Evolutionary conservation across 2,797 vertebrate genomes (phyloP).

Genomic region (Vipera ursinii): DNA sequence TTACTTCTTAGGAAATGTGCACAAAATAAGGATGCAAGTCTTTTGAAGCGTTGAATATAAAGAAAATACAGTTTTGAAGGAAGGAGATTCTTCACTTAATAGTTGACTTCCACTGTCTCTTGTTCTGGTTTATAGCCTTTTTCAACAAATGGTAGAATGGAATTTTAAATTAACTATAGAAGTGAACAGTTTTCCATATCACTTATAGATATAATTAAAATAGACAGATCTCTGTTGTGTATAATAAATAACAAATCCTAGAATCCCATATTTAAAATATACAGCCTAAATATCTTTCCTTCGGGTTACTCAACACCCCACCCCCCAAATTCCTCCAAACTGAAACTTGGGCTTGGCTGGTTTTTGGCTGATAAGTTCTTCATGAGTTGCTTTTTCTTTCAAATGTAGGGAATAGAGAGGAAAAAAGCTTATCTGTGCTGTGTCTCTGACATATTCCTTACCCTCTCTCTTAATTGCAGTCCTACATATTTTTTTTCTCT

Average conservation of each 20-base stretch:
- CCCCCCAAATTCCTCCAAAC: background rate
- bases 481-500: background rate
- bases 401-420: background rate
- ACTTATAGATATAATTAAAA: background rate
- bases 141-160: background rate
- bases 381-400: background rate
- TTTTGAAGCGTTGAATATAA: background rate
- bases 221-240: background rate
- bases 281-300: background rate
- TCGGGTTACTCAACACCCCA: background rate
- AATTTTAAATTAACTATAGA: background rate
- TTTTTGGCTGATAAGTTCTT: background rate
- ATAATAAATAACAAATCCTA: background rate
- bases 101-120: background rate
- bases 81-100: background rate
- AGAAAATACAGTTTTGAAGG: background rate
- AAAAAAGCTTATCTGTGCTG: background rate
- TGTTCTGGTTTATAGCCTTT: background rate
- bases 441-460: background rate
- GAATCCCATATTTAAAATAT: background rate
- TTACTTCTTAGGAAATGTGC: background rate
- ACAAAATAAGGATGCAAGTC: background rate
- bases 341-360: background rate
- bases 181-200: background rate
- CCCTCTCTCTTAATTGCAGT: background rate